Evolutionary conservation across 2,888 invertebrate genomes (phyloP), one percentile per base, ranked within the genome.

Genomic region (Willowsia nigromaculata): DNA sequence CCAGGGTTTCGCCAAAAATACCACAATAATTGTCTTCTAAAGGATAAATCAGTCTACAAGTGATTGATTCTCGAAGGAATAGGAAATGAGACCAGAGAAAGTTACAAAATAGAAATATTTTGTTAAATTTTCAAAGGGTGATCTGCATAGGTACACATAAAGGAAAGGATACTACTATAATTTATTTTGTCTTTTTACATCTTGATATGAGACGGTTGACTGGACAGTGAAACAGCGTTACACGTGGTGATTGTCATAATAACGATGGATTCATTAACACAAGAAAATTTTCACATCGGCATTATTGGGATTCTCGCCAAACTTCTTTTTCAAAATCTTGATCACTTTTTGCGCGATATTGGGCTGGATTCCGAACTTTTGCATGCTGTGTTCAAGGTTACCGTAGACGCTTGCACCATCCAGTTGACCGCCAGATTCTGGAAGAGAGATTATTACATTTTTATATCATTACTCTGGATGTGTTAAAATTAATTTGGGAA

Each of bases 261-360:
- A 59, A 22, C 13, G 4, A 43, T 25, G 6, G 2, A 18, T n/a
- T 78, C 7, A 13, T 83, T 68, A 83, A 53, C 65, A 47, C 53
- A 71, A 18, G 71, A 83, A 83, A 71, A 68, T 30, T 53, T 83
- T 83, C 30, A 83, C 68, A 11, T 83, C 83, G 43, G 83, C 83
- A 15, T 47, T 65, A 33, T 65, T 50, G 30, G 83, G 83, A n/a
- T 83, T 83, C 2, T 83, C 83, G 5, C 83, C 83, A 30, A 33
- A 83, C 53, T 83, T 83, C 83, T 83, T 83, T 33, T 83, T 83
- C 83, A 83, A 22, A 27, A 37, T 1, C 1, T 25, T 18, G 18
- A 83, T 68, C 0, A 83, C 83, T 53, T 71, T 83, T 62, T 83
- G 47, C 11, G 53, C 18, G 25, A 83, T 68, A 11, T 30, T 53